Evolutionary conservation across 2,888 invertebrate species (phyloP), one percentile per base, ranked within the genome.

Genomic region (Xanthia icteritia): DNA sequence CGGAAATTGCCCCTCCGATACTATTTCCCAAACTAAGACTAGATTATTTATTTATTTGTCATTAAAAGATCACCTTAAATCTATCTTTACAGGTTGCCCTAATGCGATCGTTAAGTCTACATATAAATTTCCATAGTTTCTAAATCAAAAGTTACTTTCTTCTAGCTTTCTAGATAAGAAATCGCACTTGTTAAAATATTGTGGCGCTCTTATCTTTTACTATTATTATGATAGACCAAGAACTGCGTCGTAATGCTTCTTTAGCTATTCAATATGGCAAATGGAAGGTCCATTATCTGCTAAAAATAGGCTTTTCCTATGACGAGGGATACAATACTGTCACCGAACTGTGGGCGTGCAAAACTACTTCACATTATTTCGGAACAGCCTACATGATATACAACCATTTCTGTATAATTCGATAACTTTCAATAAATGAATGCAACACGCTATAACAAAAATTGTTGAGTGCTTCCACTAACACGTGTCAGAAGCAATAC

Each of bases 401-500:
- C 8, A 48, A 67, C 23, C 9, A 23, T 31, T 6, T 2, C 11
- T n/a, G 6, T 31, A 54, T 60, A 70, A 36, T 45, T 31, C 31
- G 17, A 78, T 65, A 63, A 31, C 23, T 51, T 79, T 51, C 23
- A 45, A 73, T 13, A 61, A 75, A 75, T 58, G 27, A 61, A 60
- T 27, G 39, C 71, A 60, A 63, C 48, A 76, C 67, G n/a, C 20
- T n/a, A 1, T 17, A 48, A 23, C 45, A 66, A 71, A 66, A 82
- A 23, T 71, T 45, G 58, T 71, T 63, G 64, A 82, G 73, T 72
- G 85, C 82, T 68, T 36, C 31, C 67, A 71, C 77, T 77, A 82
- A 77, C 81, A 51, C 31, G 45, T 82, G 83, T 82, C 83, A 82
- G 71, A 31, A 71, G 71, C 86, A 77, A 83, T 77, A 73, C 68